phyloP scores from a whole-genome alignment of 2,113 vertebrate genomes.

The Phalacrocorax aristotelis region DNA sequence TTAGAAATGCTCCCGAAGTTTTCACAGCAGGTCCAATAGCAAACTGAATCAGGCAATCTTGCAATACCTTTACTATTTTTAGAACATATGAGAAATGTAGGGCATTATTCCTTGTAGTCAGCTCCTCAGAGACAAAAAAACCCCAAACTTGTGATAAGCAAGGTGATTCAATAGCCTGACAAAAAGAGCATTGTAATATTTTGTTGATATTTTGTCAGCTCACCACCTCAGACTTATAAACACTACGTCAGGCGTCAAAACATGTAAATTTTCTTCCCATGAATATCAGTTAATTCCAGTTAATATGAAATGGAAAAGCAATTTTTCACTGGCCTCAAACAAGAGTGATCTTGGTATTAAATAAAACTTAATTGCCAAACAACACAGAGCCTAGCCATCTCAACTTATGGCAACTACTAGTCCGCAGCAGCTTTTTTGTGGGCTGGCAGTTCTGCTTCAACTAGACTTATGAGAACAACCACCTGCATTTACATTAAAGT shows the following conservation, averaged over 20 bases:
- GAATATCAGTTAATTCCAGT: neutral
- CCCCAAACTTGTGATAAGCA: neutral
- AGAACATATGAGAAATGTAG: neutral
- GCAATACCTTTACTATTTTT: neutral
- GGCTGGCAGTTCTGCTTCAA: neutral
- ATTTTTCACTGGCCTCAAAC: neutral
- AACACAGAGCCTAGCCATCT: neutral
- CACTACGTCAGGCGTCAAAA: neutral
- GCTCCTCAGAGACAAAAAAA: neutral
- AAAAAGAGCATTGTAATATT: neutral
- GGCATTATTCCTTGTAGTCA: neutral
- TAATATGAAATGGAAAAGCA: neutral
- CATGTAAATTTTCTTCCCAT: neutral
- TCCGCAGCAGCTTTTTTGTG: neutral
- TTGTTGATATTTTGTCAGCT: neutral
- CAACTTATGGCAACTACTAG: neutral
- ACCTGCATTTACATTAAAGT: neutral
- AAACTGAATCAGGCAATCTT: neutral
- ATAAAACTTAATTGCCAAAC: neutral
- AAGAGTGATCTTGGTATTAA: neutral
- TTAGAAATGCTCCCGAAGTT: neutral
- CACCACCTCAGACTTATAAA: neutral
- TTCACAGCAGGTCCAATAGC: neutral
- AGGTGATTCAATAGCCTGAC: neutral
- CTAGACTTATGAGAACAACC: neutral